Conservation (phyloP, 2,113 vertebrate species). For the Nymphicus hollandicus region DNA sequence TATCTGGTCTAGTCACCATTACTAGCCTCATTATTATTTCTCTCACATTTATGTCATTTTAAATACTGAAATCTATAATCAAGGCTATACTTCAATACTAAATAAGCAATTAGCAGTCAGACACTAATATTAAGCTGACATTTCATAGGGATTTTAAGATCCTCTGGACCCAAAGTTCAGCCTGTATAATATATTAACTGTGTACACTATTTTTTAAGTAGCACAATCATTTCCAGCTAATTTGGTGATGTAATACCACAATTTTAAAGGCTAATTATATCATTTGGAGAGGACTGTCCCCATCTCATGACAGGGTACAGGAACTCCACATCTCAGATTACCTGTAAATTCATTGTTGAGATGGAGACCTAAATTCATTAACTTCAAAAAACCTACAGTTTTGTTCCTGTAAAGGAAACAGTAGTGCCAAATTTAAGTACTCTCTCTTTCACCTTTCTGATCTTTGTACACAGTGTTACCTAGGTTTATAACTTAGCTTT, state of each 20-base stretch:
- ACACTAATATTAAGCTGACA: slow-evolving; percentile 16
- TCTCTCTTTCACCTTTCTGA: not conserved
- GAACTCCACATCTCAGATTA: not conserved
- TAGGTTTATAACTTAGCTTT: not conserved
- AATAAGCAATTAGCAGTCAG: slow-evolving; percentile 23
- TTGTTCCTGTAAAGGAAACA: not conserved
- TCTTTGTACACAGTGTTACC: not conserved
- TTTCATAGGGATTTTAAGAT: slow-evolving; percentile 11
- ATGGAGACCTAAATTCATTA: not conserved
- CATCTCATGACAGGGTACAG: not conserved
- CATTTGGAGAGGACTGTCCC: not conserved
- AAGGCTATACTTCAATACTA: not conserved
- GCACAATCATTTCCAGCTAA: not conserved
- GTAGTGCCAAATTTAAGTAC: not conserved
- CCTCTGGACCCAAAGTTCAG: slow-evolving; percentile 1
- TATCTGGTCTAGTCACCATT: not conserved
- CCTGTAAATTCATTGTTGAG: not conserved
- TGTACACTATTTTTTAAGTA: not conserved
- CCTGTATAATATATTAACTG: not conserved
- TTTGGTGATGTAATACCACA: not conserved
- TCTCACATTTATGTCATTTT: not conserved
- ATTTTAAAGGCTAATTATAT: not conserved
- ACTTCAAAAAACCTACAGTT: not conserved
- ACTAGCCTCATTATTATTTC: not conserved
- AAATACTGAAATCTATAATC: slow-evolving; percentile 16